phyloP scores from a whole-genome alignment of 2,113 vertebrate species.

The Mus pahari region DNA sequence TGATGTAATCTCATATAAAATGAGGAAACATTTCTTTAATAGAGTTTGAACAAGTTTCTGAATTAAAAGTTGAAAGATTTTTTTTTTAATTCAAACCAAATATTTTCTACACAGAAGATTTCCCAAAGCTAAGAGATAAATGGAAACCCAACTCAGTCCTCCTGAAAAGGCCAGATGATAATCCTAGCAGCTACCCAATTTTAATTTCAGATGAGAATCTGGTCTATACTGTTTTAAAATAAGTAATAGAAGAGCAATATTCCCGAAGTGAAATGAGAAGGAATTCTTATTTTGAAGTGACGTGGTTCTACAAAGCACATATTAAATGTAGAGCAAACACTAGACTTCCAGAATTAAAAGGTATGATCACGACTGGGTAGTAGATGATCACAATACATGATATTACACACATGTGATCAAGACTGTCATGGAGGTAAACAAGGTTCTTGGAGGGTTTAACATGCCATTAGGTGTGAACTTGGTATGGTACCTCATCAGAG shows the following conservation, averaged over 20 bases:
- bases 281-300: neutral
- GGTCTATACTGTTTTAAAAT: conserved; percentile 24
- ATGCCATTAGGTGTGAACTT: neutral
- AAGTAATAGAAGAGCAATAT: neutral
- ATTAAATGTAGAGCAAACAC: neutral
- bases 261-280: neutral
- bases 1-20: neutral
- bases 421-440: neutral
- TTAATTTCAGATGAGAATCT: neutral
- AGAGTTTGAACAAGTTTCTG: neutral
- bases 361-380: neutral
- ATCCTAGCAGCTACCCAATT: neutral
- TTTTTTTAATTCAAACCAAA: neutral
- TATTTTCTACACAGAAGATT: neutral
- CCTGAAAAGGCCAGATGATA: neutral
- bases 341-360: neutral
- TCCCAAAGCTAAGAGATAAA: conserved; percentile 23
- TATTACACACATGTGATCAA: neutral
- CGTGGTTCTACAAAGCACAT: neutral
- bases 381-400: neutral
- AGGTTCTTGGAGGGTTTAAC: neutral
- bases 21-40: neutral
- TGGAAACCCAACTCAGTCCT: neutral
- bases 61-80: neutral
- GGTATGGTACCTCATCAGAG: neutral